These are phyloP conservation scores for Prietella phreatophila DNA, from an alignment of 2,113 vertebrate genomes.

Conservation along the genomic window DNA sequence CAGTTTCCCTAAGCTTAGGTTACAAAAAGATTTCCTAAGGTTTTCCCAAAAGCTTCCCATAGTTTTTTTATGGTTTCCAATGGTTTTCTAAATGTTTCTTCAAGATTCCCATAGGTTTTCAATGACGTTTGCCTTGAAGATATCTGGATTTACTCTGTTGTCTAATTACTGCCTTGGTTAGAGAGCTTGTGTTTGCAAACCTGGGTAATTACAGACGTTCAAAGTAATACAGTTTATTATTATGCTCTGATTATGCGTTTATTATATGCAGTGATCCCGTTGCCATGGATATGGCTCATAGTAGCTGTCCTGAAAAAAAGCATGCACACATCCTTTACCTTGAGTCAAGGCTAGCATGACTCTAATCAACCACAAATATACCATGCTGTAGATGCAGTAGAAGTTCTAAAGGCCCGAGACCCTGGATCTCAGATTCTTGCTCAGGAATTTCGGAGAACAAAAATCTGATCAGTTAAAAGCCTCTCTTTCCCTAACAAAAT, in stretches of 20 bases:
- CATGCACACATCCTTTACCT: neutral
- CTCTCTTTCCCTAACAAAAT: neutral
- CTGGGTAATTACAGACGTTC: neutral
- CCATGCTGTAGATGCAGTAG: neutral
- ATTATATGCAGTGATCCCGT: neutral
- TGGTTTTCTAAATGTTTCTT: neutral
- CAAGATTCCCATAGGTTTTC: neutral
- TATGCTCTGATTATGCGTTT: neutral
- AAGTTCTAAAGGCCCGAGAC: neutral
- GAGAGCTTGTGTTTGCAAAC: neutral
- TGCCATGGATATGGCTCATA: neutral
- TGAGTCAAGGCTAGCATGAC: neutral
- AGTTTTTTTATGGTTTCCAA: neutral
- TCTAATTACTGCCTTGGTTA: neutral
- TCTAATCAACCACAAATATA: neutral
- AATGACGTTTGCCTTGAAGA: neutral
- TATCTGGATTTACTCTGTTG: neutral
- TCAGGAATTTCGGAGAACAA: neutral
- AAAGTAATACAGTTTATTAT: constrained; percentile 1
- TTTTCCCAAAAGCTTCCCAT: neutral
- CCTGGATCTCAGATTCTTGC: neutral
- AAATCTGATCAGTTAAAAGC: neutral
- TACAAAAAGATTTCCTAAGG: too few species aligned
- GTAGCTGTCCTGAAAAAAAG: neutral
- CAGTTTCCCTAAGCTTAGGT: too few species aligned